Evolutionary conservation across 1,140 invertebrate genomes (phyloP), one percentile per base, ranked within the genome.

Genomic region (Phymorhynchus buccinoides): DNA sequence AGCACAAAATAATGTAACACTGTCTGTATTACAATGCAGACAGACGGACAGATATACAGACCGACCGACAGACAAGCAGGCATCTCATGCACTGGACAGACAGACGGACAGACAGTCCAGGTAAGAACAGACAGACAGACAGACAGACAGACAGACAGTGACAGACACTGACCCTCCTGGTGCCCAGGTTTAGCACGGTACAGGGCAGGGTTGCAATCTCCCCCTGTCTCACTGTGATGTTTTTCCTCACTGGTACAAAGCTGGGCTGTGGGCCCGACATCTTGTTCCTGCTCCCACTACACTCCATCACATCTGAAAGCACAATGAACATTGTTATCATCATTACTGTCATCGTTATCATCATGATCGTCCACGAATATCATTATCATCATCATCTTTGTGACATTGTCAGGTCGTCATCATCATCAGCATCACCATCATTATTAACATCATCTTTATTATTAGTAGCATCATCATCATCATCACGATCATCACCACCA

Each of bases 161-260:
- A 68, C 12, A 62, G 0, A 39, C 41, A 80, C 35, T 84, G 66
- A 88, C 87, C 87, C 86, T 71, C 80, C 81, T 85, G 68, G 87
- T 86, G 4, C 87, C 87, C 6, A 88, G 87, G 44, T 88, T 80
- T 16, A 75, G 83, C 27, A 88, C 87, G 30, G 85, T 80, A 44
- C 87, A 88, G 32, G 87, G 87, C 14, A 88, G 83, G 1, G 80
- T 75, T 32, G 87, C 87, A 66, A 86, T 41, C 6, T 86, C 85
- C 7, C 87, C 87, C 41, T 86, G 82, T 44, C 82, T 52, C 9
- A 86, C 87, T 9, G 78, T 83, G 35, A 88, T 85, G 75, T 86
- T 83, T 14, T 35, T 66, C 27, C 79, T 80, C 37, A 41, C 80
- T 12, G 71, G 56, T 73, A 86, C 66, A 62, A 88, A 88, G 27